Conservation (phyloP, 2,797 vertebrate species). For the Podargus strigoides region DNA sequence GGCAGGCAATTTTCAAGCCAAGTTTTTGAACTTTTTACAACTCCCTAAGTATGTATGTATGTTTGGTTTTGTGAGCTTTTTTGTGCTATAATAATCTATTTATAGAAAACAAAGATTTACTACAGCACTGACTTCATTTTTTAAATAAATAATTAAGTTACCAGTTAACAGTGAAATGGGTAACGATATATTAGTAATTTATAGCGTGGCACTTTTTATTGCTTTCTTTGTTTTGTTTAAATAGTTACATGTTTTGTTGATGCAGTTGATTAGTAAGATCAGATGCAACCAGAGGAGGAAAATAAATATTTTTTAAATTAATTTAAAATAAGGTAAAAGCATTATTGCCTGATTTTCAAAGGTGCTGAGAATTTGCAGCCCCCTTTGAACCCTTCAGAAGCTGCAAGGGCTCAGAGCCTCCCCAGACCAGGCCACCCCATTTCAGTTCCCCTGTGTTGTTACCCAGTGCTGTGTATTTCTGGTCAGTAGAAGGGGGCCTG, state of each 20-base stretch:
- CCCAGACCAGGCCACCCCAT: not conserved
- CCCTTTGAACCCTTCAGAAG: not conserved
- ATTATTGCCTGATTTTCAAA: slow-evolving; percentile 22
- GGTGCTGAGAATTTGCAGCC: slow-evolving; percentile 2
- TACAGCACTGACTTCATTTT: slow-evolving; percentile 75
- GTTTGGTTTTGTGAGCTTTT: slow-evolving; percentile 62
- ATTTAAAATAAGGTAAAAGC: slow-evolving; percentile 65
- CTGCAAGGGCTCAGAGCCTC: not conserved
- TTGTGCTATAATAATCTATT: slow-evolving; percentile 74
- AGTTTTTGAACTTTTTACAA: slow-evolving; percentile 73
- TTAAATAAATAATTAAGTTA: slow-evolving; percentile 69
- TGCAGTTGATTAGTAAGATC: slow-evolving; percentile 54
- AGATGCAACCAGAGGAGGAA: slow-evolving; percentile 69
- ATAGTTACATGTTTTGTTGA: slow-evolving; percentile 56
- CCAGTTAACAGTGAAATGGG: slow-evolving; percentile 67
- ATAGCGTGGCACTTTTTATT: slow-evolving; percentile 76
- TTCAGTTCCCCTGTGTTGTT: not conserved
- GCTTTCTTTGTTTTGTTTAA: slow-evolving; percentile 56
- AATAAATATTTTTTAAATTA: slow-evolving; percentile 6
- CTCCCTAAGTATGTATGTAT: slow-evolving; percentile 64
- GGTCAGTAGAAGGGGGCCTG: slow-evolving; percentile 47
- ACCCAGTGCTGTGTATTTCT: slow-evolving; percentile 53
- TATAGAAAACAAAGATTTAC: slow-evolving; percentile 78
- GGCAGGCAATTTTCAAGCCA: slow-evolving; percentile 69
- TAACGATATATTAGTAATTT: slow-evolving; percentile 72